A percentile compares a stretch with the other conserved stretches of the same genome.
Conservation (phyloP, 2,888 invertebrate species). For the Agrilus mali region DNA sequence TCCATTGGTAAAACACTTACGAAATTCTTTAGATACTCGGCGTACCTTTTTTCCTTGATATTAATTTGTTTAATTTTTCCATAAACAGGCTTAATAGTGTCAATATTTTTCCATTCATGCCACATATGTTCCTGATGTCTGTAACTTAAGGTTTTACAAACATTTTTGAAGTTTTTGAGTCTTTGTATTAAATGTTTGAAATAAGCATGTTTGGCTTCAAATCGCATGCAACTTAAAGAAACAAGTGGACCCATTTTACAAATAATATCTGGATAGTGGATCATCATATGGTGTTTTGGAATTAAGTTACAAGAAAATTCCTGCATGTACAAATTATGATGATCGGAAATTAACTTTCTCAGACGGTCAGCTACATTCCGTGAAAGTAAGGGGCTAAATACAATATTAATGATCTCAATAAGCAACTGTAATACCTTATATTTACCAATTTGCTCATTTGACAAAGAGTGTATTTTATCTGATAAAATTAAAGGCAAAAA, state of each 20-base stretch:
- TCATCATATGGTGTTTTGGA: slow-evolving; percentile 8
- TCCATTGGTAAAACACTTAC: not conserved
- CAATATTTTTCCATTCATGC: slow-evolving; percentile 5
- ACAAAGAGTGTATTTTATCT: not conserved
- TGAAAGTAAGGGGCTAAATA: not conserved
- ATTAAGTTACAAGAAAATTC: slow-evolving; percentile 5
- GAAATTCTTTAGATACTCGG: not conserved
- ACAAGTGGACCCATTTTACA: slow-evolving; percentile 7
- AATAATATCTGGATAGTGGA: slow-evolving; percentile 6
- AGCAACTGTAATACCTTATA: slow-evolving; percentile 1
- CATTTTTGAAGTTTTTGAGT: slow-evolving; percentile 7
- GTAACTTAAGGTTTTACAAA: slow-evolving; percentile 6
- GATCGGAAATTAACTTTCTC: slow-evolving; percentile 1
- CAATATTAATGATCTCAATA: slow-evolving; percentile 1
- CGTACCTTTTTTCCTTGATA: not conserved
- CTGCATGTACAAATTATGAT: slow-evolving; percentile 4
- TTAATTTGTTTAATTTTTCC: slow-evolving; percentile 1
- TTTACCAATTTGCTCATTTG: slow-evolving; percentile 1
- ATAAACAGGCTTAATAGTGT: not conserved
- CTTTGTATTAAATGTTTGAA: slow-evolving; percentile 6
- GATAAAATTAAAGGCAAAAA: slow-evolving; percentile 9
- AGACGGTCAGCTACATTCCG: not conserved
- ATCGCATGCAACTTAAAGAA: slow-evolving; percentile 5
- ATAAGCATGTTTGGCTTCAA: slow-evolving; percentile 8
- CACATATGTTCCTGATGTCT: slow-evolving; percentile 8